A percentile compares a stretch with the other conserved stretches of the same genome.
Evolutionary conservation across 2,113 vertebrate genomes (phyloP).

Genomic region (Ciconia maguari): DNA sequence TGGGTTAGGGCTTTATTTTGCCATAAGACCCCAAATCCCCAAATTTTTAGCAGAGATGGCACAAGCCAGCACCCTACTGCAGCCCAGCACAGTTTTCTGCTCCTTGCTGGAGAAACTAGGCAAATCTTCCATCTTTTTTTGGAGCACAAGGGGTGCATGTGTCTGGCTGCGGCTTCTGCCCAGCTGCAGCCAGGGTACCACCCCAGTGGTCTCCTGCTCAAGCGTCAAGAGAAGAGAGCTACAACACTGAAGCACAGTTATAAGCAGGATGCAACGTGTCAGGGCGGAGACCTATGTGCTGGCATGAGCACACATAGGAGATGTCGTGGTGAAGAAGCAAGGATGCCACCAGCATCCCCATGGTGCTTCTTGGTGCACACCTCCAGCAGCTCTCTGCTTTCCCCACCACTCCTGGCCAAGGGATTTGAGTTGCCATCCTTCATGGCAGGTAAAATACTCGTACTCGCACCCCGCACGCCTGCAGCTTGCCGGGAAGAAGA

Average conservation of each 20-base stretch:
- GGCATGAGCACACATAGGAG: fast-evolving
- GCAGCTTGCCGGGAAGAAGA: not conserved
- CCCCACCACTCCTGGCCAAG: not conserved
- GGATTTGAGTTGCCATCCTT: not conserved
- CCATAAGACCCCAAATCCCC: not conserved
- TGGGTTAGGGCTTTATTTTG: not conserved
- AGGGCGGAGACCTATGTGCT: not conserved
- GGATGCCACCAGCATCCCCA: not conserved
- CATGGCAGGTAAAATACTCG: not conserved
- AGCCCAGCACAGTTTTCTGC: not conserved
- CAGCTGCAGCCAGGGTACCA: not conserved
- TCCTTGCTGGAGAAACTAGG: not conserved
- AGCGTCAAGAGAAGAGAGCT: not conserved
- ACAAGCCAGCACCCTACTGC: not conserved
- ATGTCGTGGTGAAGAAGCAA: fast-evolving
- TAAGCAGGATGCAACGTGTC: not conserved
- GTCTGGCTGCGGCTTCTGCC: not conserved
- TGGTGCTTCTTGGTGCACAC: fast-evolving
- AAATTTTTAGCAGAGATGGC: not conserved
- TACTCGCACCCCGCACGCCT: fast-evolving
- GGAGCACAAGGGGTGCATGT: not conserved
- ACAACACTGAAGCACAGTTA: fast-evolving
- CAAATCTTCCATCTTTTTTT: not conserved
- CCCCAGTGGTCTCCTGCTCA: not conserved
- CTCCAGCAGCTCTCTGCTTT: not conserved